Evolutionary conservation across 2,797 vertebrate genomes (phyloP), one percentile per base, ranked within the genome.

Genomic region (Phoxinus dragarum): DNA sequence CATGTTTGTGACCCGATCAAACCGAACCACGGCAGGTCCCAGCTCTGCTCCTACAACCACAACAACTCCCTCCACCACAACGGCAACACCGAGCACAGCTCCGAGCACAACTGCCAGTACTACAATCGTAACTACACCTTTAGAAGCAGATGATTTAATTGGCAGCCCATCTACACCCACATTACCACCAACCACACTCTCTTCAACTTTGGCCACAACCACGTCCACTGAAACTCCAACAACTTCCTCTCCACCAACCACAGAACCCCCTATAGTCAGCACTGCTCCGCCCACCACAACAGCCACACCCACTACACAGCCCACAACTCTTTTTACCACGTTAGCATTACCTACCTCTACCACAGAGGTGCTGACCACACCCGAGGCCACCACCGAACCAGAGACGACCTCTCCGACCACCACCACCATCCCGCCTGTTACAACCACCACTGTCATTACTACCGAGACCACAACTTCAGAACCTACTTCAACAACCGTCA

Each of bases 1-100:
- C 90, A 93, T 94, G 82, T 95, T 93, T 84, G 95, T 96, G 90
- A 95, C 94, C 0, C 87, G 79, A 56, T 93, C 94, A 61, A 96
- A 96, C 91, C 91, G 90, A 91, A 96, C 94, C 23, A 95, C 94
- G 21, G 76, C 89, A 72, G 87, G 86, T 84, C 85, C 91, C 36
- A 88, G 89, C 75, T 75, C 84, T 69, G 81, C 84, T 74, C 0
- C 81, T 23, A 84, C 87, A 73, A 2, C 82, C 82, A 87, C 72
- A 3, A 81, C 76, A 36, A 21, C 87, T n/a, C 84, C 86, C 75
- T 89, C 72, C 83, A 78, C 86, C 21, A 81, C 92, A 86, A 88
- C 88, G n/a, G 61, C 86, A 49, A 80, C 27, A 38, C 82, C 88
- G 14, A 87, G 87, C 12, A 68, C 88, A 6, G 67, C 72, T 14